phyloP scores from a whole-genome alignment of 2,113 vertebrate species.

The Cricetomys ansorgei region DNA sequence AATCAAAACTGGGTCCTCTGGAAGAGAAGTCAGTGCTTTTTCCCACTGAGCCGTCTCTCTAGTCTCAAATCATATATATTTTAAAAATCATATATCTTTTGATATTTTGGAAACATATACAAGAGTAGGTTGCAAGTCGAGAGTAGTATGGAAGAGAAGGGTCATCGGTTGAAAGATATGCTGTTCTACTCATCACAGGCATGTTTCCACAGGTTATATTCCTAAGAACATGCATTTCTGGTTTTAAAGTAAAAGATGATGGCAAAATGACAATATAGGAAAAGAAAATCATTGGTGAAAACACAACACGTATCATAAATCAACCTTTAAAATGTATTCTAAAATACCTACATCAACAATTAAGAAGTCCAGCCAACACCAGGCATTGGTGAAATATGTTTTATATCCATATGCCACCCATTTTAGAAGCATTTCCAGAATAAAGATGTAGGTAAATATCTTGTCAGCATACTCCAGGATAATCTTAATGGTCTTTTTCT shows the following conservation, averaged over 20 bases:
- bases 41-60: not conserved
- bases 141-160: not conserved
- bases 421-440: constrained; percentile 98
- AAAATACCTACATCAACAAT: constrained; percentile 96
- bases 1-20: not conserved
- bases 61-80: not conserved
- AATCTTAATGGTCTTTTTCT: constrained; percentile 90
- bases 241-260: not conserved
- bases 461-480: constrained; percentile 97
- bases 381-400: constrained; percentile 98
- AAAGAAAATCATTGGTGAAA: not conserved
- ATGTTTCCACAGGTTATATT: not conserved
- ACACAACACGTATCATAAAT: not conserved
- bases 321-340: not conserved
- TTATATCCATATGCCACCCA: constrained; percentile 99
- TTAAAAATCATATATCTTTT: not conserved
- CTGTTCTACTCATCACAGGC: not conserved
- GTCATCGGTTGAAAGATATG: not conserved
- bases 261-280: not conserved
- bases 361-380: constrained; percentile 99
- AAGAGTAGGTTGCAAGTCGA: not conserved
- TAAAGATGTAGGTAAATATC: constrained; percentile 98
- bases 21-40: not conserved
- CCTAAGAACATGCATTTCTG: not conserved
- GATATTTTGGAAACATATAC: not conserved